Base-by-base conservation (phyloP, 2,113 vertebrate species). In the Chloroceryle aenea region DNA sequence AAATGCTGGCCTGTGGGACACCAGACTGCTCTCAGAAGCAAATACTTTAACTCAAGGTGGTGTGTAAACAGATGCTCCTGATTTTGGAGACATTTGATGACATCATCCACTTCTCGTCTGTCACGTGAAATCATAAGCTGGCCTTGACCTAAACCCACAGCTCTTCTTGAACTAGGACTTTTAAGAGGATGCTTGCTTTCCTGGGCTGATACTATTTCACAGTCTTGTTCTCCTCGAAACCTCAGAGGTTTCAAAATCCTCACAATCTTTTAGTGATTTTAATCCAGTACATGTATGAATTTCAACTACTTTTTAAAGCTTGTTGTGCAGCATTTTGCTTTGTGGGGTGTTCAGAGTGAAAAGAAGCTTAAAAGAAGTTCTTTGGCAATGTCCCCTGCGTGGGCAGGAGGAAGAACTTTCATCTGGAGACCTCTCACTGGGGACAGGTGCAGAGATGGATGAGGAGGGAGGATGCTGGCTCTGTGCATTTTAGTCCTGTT, bases 41-140 rank as follows among this genome's bases (percentile, higher is more conserved):
- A 74, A 42, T 83, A 83, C n/a, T 91, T 89, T 80, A 94, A 67
- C 40, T 75, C 12, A 75, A 89, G 59, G 77, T 82, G n/a, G 13
- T 87, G 62, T 64, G 43, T 73, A 91, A 96, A 95, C 42, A 95
- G 53, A 69, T 84, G 71, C 48, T 92, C 38, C 74, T 91, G n/a
- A 53, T 88, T 92, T 92, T 90, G 67, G 61, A 94, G 73, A 30
- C 29, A 85, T 95, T 92, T 91, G 84, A 78, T 89, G 55, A 72
- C 55, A 80, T 90, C 62, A 95, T 95, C 62, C 27, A 63, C 72
- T 94, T 94, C 58, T 94, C 74, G 62, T 68, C 32, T 87, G 42
- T 69, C 82, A 61, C 59, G 45, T 85, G 59, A 71, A 55, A 72
- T 42, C 78, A 90, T 56, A 73, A 78, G 42, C 42, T 94, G 88